Evolutionary conservation across 2,888 invertebrate species (phyloP), one percentile per base, ranked within the genome.

Genomic region (Macrophya alboannulata): DNA sequence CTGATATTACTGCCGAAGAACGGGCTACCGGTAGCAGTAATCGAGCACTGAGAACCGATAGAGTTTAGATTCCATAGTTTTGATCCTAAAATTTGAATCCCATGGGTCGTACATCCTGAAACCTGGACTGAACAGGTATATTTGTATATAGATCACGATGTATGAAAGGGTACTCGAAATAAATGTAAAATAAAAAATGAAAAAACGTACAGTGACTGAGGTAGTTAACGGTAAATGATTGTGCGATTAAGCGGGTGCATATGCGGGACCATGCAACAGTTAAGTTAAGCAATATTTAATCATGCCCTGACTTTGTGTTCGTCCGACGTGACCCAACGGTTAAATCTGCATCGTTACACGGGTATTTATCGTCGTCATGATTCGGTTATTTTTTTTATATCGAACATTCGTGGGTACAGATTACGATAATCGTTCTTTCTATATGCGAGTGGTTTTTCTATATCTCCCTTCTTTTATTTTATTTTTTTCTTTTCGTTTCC

Each of bases 271-370:
- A 43, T 72, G 72, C 43, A 72, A 43, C 40, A 68, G 68, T 68
- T 68, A 45, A 72, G 45, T 72, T 72, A 21, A 72, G 72, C 72
- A 45, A 72, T 43, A 72, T 72, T 72, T 45, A 72, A 72, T 43
- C 72, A 72, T 45, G 40, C 15, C 43, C 72, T 31, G 68, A 68
- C 68, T 68, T 68, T 37, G 17, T 8, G 68, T n/a, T 72, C 9
- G 45, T 21, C 4, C 21, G 45, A 43, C 21, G 45, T 72, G 40
- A 72, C 45, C 45, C 72, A 72, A 72, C 43, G 40, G 72, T 72
- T 17, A 72, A 72, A 45, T 45, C 45, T 72, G 45, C 72, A 72
- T 72, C 43, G 21, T 45, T 10, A 72, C 40, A 21, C 72, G 72
- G 43, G 31, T 65, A 65, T 31, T 65, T 5, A 65, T 65, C 6